Evolutionary conservation across 2,113 vertebrate species (phyloP).

Genomic region (Oceanites oceanicus): DNA sequence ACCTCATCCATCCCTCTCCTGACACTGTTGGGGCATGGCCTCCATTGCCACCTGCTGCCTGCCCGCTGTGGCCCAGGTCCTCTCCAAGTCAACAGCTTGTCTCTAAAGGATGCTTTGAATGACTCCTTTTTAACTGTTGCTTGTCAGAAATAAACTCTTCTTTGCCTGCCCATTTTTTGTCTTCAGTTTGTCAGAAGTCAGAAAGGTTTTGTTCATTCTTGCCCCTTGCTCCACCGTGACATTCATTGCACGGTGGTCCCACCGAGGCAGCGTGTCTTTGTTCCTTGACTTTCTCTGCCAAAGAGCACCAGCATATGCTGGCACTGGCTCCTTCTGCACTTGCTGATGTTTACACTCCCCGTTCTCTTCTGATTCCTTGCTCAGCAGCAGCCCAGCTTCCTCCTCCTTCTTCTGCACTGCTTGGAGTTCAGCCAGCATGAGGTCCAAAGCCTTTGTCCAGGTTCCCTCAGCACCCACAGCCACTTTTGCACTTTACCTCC

Average conservation of each 20-base stretch:
- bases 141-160: background rate
- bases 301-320: fast-evolving
- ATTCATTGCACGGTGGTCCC: background rate
- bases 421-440: background rate
- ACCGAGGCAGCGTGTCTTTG: background rate
- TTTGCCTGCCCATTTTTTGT: background rate
- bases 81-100: background rate
- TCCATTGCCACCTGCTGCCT: background rate
- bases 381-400: background rate
- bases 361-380: background rate
- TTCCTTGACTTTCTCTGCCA: background rate
- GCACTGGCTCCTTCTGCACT: background rate
- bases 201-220: background rate
- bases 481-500: background rate
- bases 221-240: background rate
- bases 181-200: background rate
- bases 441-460: background rate
- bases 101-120: background rate
- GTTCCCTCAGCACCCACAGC: background rate
- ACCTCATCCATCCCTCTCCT: background rate
- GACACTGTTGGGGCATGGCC: background rate
- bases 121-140: background rate
- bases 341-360: background rate
- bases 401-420: background rate
- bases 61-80: background rate